phyloP scores from a whole-genome alignment of 2,113 vertebrate genomes.

The Diphyllodes magnificus region DNA sequence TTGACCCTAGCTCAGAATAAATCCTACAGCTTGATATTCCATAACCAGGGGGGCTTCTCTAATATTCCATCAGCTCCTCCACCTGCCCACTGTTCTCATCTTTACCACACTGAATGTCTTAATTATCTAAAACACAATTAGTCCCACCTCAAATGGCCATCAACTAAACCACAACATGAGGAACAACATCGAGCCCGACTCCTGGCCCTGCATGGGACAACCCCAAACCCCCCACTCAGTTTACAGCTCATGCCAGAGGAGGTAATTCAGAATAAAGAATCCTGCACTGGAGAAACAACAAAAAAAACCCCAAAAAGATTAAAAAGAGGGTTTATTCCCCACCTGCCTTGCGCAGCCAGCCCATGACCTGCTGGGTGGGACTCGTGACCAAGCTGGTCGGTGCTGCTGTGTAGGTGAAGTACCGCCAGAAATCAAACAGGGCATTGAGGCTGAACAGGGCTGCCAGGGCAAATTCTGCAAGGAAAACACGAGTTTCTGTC shows the following conservation, averaged over 20 bases:
- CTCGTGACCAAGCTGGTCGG: conserved; percentile 77
- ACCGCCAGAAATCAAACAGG: conserved; percentile 94
- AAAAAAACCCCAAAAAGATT: rapidly evolving
- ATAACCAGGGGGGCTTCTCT: rapidly evolving
- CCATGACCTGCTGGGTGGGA: conserved; percentile 85
- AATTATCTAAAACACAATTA: not conserved
- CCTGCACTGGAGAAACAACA: not conserved
- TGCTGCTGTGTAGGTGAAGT: conserved; percentile 91
- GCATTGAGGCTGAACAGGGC: conserved; percentile 91
- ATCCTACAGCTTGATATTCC: not conserved
- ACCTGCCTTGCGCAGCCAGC: conserved; percentile 76
- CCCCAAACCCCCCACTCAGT: not conserved
- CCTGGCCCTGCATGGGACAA: not conserved
- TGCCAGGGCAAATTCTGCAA: conserved; percentile 81
- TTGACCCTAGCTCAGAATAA: rapidly evolving
- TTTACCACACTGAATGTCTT: rapidly evolving
- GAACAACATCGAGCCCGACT: rapidly evolving
- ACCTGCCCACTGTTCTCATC: too few relatives aligned
- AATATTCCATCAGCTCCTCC: not conserved
- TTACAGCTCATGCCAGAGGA: rapidly evolving
- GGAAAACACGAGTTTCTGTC: not conserved
- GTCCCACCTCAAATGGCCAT: not conserved
- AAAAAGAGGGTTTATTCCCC: not conserved
- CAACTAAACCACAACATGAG: not conserved
- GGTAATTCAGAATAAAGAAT: not conserved